Conservation (phyloP, 2,797 vertebrate genomes). For the Mergus octosetaceus region DNA sequence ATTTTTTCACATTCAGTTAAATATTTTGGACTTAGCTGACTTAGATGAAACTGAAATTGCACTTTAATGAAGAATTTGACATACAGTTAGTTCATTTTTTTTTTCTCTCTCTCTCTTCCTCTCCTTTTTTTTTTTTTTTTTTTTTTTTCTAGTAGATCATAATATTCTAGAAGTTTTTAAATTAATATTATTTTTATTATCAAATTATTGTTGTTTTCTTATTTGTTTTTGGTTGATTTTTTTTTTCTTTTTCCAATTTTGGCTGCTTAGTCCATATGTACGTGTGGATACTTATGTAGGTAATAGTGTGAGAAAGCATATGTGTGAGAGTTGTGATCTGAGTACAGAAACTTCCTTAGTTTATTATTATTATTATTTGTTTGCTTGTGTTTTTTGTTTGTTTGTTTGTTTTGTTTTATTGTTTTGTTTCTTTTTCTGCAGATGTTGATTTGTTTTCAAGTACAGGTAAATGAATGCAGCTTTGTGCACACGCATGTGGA, state of each 20-base stretch:
- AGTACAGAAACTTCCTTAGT: neutral
- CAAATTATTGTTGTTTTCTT: neutral
- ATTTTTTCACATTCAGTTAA: neutral
- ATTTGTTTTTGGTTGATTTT: neutral
- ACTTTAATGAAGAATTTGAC: neutral
- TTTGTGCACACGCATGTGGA: neutral
- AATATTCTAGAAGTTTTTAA: neutral
- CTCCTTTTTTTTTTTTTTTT: neutral
- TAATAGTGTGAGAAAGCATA: neutral
- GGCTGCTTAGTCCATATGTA: neutral
- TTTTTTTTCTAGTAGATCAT: neutral
- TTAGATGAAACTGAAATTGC: neutral
- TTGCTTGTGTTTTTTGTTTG: too few species aligned
- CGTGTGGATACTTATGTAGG: neutral
- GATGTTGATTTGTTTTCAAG: neutral
- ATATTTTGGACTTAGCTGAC: neutral
- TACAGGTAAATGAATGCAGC: neutral
- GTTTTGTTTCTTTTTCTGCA: neutral
- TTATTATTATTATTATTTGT: too few species aligned
- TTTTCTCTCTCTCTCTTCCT: too few species aligned
- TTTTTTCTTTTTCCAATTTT: neutral
- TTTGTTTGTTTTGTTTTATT: too few species aligned
- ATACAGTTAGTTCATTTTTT: neutral
- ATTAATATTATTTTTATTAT: neutral
- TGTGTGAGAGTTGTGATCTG: neutral